Evolutionary conservation across 2,888 invertebrate species (phyloP), one percentile per base, ranked within the genome.

Genomic region (Eupithecia vulgata): DNA sequence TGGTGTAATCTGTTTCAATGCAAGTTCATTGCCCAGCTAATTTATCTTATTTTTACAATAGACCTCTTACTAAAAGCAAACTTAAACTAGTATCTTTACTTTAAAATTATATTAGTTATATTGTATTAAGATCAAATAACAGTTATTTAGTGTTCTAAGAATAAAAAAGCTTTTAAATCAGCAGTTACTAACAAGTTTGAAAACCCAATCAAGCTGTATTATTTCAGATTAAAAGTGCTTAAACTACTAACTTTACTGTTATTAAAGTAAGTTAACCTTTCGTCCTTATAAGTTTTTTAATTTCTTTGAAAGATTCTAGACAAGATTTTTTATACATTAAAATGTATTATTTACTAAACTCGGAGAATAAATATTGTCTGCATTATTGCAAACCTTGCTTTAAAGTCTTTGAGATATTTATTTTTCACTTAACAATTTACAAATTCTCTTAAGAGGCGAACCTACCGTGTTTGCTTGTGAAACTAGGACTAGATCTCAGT

Each of bases 191-290:
- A 21, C 52, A 21, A 52, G 21, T 21, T 21, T 52, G 52, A 21
- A 62, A 61, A 57, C 7, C 61, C 5, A 62, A 40, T 61, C 37
- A 37, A 30, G 61, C 34, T 34, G 34, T n/a, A 37, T 61, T 69
- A 61, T 61, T 42, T 62, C n/a, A 59, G 30, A 17, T 37, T 65
- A 64, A 13, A n/a, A 30, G 48, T n/a, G n/a, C 48, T n/a, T 48
- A n/a, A 48, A 48, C 17, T n/a, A 48, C 45, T n/a, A n/a, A 52
- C 52, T 52, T 21, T 52, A 3, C 52, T 52, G n/a, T 59, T 48
- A 69, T 48, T 37, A 25, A 35, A 62, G 62, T 62, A 35, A 35
- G 61, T 61, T 61, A 61, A 7, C 59, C 59, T 59, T 35, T 61
- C 34, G 61, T 34, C 15, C 17, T 30, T 35, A 61, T 17, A 61